A percentile compares a stretch with the other conserved stretches of the same genome.
These are phyloP conservation scores for Thalassarche chlororhynchos DNA, from an alignment of 2,113 vertebrate genomes.

Conservation along the genomic window DNA sequence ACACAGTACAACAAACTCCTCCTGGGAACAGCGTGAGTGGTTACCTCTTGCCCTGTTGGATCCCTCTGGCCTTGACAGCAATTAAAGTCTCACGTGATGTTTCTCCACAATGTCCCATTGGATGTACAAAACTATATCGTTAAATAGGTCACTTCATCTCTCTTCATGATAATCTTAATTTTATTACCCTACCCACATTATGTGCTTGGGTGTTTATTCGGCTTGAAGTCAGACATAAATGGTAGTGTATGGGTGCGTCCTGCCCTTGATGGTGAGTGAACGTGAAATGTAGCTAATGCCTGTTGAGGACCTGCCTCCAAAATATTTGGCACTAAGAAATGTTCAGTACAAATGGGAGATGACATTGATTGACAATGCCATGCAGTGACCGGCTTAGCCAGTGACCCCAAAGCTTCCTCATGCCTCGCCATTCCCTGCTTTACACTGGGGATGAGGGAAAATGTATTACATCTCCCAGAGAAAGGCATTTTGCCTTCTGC, in stretches of 20 bases:
- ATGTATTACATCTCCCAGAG: background rate
- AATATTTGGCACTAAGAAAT: background rate
- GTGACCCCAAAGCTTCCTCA: background rate
- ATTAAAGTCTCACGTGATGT: background rate
- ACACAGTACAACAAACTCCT: slow-evolving; percentile 75
- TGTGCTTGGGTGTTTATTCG: background rate
- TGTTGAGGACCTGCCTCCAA: background rate
- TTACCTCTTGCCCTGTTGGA: background rate
- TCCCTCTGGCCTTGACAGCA: background rate
- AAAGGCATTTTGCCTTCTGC: background rate
- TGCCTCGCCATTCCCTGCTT: background rate
- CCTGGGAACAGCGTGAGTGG: slow-evolving; percentile 66
- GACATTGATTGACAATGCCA: background rate
- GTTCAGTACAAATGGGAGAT: background rate
- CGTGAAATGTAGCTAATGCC: background rate
- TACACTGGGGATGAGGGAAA: background rate
- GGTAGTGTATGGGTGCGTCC: background rate
- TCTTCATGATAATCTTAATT: background rate
- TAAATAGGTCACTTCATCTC: background rate
- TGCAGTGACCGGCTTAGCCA: background rate
- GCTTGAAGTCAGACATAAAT: background rate
- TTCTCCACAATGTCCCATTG: background rate
- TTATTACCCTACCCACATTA: background rate
- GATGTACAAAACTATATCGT: rapidly evolving
- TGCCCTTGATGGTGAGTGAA: background rate